Evolutionary conservation across 2,888 invertebrate species (phyloP).

Genomic region (Bembecia ichneumoniformis): DNA sequence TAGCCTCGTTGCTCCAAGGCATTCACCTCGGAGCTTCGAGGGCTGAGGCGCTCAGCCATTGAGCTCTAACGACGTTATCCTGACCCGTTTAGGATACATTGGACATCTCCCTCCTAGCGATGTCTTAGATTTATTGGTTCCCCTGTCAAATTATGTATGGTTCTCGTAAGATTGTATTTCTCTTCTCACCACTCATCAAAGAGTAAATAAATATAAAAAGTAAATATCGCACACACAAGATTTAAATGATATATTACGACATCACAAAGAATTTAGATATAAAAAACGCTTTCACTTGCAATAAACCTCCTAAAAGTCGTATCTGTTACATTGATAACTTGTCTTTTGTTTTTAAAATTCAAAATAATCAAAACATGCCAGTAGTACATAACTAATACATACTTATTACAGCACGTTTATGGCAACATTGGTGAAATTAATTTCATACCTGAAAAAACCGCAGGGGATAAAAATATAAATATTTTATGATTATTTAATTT

Average conservation of each 20-base stretch:
- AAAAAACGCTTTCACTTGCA: constrained; percentile 67
- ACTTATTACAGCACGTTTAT: too few species aligned
- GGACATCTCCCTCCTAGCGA: constrained; percentile 66
- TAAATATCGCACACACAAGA: constrained; percentile 59
- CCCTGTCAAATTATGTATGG: constrained; percentile 48
- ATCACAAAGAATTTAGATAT: constrained; percentile 72
- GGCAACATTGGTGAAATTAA: too few species aligned
- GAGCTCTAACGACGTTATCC: constrained; percentile 69
- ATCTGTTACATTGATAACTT: constrained; percentile 60
- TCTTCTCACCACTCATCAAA: constrained; percentile 57
- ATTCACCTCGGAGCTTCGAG: constrained; percentile 86
- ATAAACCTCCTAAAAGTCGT: constrained; percentile 65
- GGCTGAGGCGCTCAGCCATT: constrained; percentile 82
- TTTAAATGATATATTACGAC: constrained; percentile 66
- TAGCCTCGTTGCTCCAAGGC: constrained; percentile 89
- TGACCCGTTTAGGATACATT: constrained; percentile 72
- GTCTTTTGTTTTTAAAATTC: constrained; percentile 67
- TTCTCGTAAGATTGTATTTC: constrained; percentile 37
- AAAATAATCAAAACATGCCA: constrained; percentile 42
- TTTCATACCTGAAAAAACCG: too few species aligned
- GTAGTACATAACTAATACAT: constrained; percentile 8
- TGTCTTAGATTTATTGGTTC: constrained; percentile 49
- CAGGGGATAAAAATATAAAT: too few species aligned
- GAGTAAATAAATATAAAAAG: constrained; percentile 40
- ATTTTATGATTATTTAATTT: too few species aligned